Evolutionary conservation across 2,888 invertebrate species (phyloP), one percentile per base, ranked within the genome.

Genomic region (Cotesia congregata): DNA sequence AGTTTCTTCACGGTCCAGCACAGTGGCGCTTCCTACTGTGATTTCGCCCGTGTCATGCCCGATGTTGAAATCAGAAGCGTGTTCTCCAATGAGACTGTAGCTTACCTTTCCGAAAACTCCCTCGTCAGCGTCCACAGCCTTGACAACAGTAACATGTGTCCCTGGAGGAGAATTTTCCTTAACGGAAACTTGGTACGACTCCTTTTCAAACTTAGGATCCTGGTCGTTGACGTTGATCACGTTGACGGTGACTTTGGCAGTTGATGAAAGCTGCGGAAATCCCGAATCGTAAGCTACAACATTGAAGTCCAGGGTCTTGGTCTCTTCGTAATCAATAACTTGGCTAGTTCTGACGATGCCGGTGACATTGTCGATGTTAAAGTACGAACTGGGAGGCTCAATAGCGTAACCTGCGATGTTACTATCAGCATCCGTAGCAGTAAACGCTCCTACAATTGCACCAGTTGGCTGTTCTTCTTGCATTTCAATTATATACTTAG

Each of bases 191-290:
- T 93, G 92, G 85, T 97, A 97, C 6, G 90, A 90, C 17, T 90
- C 90, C 69, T 92, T 90, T 78, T 93, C 91, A 88, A 98, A 98
- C 69, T 91, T 91, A 0, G 98, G 98, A 85, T 94, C 94, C 86
- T 96, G 96, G 84, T 98, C 97, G 83, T 98, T 98, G 0, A 96
- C 92, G 86, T 98, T 97, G 50, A 93, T 91, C 1, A 98, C 91
- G 69, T 93, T 93, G 0, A 98, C 95, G 5, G 92, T 91, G 0
- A 98, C 93, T 5, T 93, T 92, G 0, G 97, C 97, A 0, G 94
- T 92, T 0, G 96, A 92, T 3, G 95, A 94, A 68, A 96, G 90
- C 83, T 95, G 94, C 0, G 98, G 98, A 0, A 95, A 93, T 1
- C 98, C 98, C 0, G 95, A 94, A 89, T 98, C 98, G 82, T 93